Conservation (phyloP, 1,140 invertebrate species). For the Drosophila ananassae region DNA sequence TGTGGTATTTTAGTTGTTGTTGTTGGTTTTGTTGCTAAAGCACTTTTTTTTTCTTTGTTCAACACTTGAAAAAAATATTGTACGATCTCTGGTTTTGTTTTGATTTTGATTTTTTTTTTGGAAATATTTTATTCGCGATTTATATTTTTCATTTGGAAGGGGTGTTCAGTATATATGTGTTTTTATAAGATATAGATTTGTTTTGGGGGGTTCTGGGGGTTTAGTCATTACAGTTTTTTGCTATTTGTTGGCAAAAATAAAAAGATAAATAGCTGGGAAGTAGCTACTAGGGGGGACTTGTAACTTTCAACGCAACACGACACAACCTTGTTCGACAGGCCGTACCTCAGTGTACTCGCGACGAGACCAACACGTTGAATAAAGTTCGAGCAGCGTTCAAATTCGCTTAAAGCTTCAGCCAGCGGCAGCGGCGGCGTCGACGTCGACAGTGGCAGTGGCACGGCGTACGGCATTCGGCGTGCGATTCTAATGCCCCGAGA, state of each 20-base stretch:
- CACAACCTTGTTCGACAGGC: background rate
- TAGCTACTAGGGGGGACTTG: too few relatives aligned
- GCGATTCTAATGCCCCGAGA: constrained; percentile 65
- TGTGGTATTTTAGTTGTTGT: constrained; percentile 54
- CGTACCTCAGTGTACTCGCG: background rate
- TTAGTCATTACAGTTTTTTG: constrained; percentile 9
- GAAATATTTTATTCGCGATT: constrained; percentile 19
- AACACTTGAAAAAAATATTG: constrained; percentile 76
- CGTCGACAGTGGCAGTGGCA: constrained; percentile 38
- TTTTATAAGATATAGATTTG: too few relatives aligned
- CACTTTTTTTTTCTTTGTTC: constrained; percentile 47
- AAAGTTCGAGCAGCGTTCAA: constrained; percentile 78
- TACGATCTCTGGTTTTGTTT: constrained; percentile 24
- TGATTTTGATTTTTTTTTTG: constrained; percentile 7
- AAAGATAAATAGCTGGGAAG: too few relatives aligned
- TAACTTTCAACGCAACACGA: constrained; percentile 13
- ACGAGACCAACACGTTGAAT: constrained; percentile 79
- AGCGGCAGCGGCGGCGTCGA: constrained; percentile 39
- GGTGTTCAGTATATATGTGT: too few relatives aligned
- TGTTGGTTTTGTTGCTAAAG: constrained; percentile 37
- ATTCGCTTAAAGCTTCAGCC: constrained; percentile 77
- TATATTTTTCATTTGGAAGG: constrained; percentile 10
- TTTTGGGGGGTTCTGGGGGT: constrained; percentile 4
- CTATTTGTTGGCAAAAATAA: background rate
- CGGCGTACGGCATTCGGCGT: constrained; percentile 5